These are phyloP conservation scores for Lymantria dispar DNA, from an alignment of 2,888 invertebrate genomes.

Conservation along the genomic window DNA sequence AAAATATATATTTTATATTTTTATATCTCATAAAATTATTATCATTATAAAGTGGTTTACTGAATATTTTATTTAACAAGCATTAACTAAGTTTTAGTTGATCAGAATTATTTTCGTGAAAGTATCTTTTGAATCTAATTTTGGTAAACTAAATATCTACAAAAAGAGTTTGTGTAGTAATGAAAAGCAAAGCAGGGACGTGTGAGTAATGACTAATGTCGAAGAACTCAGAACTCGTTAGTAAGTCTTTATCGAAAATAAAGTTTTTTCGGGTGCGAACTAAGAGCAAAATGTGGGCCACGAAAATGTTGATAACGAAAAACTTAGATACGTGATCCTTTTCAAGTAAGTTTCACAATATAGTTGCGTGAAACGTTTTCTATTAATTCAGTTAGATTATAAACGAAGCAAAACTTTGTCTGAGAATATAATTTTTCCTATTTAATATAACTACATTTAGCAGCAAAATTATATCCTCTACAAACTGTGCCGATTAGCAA, in stretches of 20 bases:
- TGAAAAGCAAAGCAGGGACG: not conserved
- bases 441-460: too few species aligned
- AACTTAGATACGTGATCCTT: constrained; percentile 58
- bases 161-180: not conserved
- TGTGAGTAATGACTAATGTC: constrained; percentile 33
- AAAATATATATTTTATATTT: too few species aligned
- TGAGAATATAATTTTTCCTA: too few species aligned
- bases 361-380: constrained; percentile 25
- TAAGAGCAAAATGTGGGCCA: constrained; percentile 42
- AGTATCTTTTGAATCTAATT: not conserved
- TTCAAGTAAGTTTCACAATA: constrained; percentile 42
- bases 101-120: constrained; percentile 5
- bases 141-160: not conserved
- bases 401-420: not conserved
- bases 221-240: constrained; percentile 58
- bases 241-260: constrained; percentile 55
- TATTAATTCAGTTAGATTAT: constrained; percentile 21
- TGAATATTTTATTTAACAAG: too few species aligned
- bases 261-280: constrained; percentile 40
- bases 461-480: too few species aligned
- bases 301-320: constrained; percentile 54
- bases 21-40: too few species aligned
- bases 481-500: too few species aligned
- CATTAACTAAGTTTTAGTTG: too few species aligned
- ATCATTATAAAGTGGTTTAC: too few species aligned